Base-by-base conservation (phyloP, 2,888 invertebrate genomes). In the Lycocerus yunnanus region DNA sequence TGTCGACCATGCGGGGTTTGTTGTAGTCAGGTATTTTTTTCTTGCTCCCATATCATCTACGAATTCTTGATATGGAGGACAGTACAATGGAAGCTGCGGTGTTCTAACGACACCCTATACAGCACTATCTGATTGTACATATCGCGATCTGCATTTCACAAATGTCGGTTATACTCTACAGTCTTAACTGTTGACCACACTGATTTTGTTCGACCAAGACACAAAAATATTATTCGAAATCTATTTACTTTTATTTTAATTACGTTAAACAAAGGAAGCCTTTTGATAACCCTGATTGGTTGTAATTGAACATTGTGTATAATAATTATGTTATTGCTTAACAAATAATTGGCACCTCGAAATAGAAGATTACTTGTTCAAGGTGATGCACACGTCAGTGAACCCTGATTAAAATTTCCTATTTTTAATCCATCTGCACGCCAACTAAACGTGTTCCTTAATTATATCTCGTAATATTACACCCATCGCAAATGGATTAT, bases 91-190 rank as follows among this genome's bases (percentile, higher is more conserved):
- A 81, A 82, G 82, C 82, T 78, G 82, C 85, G 83, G 84, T 86
- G 86, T 86, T 85, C 84, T 83, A 84, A 84, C 85, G 85, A 86
- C 86, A 86, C 86, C 85, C 85, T 83, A 83, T 83, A 82, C 80
- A 82, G 81, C 81, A 82, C 80, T 85, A 86, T 86, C 85, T 85
- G 86, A 85, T 85, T 83, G 83, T 82, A 83, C 84, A 83, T 84
- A 84, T 85, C 84, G 83, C 82, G 83, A 85, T 84, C 81, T 82
- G 82, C 82, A 81, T 82, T 83, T 83, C 80, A 75, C 80, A 80
- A 81, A 82, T 81, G 80, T 83, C 81, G 81, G 80, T 81, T 81
- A 75, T 78, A 71, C 68, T 59, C 68, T 43, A 6, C 68, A 68
- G 71, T 58, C 68, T 70, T 73, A 66, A 73, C 73, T 61, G 66